These are phyloP conservation scores for Epinephelus fuscoguttatus DNA, from an alignment of 2,113 vertebrate genomes.

Conservation along the genomic window DNA sequence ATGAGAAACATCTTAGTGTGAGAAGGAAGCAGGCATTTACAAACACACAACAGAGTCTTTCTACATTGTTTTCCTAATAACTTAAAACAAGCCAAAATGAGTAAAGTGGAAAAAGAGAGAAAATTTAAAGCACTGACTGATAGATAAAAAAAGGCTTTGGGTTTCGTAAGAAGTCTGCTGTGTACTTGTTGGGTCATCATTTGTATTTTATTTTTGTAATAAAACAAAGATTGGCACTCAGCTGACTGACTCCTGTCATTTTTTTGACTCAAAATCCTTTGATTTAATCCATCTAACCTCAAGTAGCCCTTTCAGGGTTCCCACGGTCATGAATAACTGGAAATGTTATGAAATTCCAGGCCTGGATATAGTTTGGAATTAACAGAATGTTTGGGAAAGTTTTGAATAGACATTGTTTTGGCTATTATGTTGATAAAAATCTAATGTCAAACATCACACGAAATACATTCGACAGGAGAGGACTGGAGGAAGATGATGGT, in stretches of 20 bases:
- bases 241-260: not conserved
- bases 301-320: not conserved
- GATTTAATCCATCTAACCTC: not conserved
- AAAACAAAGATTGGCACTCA: slow-evolving; percentile 82
- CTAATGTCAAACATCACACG: too few relatives aligned
- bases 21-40: slow-evolving; percentile 41
- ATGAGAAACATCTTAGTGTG: slow-evolving; percentile 41
- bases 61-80: slow-evolving; percentile 50
- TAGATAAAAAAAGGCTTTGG: slow-evolving; percentile 62
- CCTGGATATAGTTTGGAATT: too few relatives aligned
- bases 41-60: slow-evolving; percentile 36
- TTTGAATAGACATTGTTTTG: too few relatives aligned
- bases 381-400: too few relatives aligned
- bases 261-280: not conserved
- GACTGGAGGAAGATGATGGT: too few relatives aligned
- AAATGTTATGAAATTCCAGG: too few relatives aligned
- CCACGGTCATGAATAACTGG: too few relatives aligned
- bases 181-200: slow-evolving; percentile 83
- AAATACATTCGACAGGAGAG: too few relatives aligned
- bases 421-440: too few relatives aligned
- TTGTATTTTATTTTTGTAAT: slow-evolving; percentile 90
- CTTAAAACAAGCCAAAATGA: slow-evolving; percentile 70
- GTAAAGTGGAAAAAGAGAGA: slow-evolving; percentile 26
- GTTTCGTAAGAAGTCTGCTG: slow-evolving; percentile 73
- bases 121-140: slow-evolving; percentile 62